Evolutionary conservation across 1,140 invertebrate genomes (phyloP).

Genomic region (Camponotus pennsylvanicus): DNA sequence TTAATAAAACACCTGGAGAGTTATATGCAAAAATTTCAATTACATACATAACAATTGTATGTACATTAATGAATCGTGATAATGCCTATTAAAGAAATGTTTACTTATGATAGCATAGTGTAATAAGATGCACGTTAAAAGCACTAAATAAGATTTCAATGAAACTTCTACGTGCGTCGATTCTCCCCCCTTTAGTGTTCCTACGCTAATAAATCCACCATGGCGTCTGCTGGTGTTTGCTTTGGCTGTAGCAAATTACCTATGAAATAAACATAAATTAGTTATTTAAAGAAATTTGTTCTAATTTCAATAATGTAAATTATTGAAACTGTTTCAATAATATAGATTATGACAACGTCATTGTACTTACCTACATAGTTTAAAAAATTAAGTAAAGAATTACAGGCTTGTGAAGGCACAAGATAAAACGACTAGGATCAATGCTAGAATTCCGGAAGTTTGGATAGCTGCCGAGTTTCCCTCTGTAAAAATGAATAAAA

Average conservation of each 20-base stretch:
- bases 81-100: conserved; percentile 50
- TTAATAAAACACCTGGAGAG: conserved; percentile 66
- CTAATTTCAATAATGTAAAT: not conserved
- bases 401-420: conserved; percentile 79
- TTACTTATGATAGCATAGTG: conserved; percentile 23
- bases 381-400: conserved; percentile 73
- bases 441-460: conserved; percentile 66
- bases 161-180: conserved; percentile 3
- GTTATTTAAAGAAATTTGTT: not conserved
- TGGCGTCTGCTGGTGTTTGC: conserved; percentile 81
- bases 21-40: conserved; percentile 18
- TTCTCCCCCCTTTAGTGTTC: conserved; percentile 67
- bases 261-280: conserved; percentile 46
- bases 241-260: conserved; percentile 85
- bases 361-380: conserved; percentile 75
- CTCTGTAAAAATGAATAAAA: conserved; percentile 66
- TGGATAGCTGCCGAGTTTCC: conserved; percentile 58
- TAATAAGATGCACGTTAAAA: conserved; percentile 13
- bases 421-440: conserved; percentile 79
- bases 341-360: not conserved
- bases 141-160: not conserved
- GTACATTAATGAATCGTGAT: conserved; percentile 15
- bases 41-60: not conserved
- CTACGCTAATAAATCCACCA: conserved; percentile 76
- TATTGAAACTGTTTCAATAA: not conserved